Conservation (phyloP, 2,888 invertebrate species). For the Rhimphoctona megacephalus region DNA sequence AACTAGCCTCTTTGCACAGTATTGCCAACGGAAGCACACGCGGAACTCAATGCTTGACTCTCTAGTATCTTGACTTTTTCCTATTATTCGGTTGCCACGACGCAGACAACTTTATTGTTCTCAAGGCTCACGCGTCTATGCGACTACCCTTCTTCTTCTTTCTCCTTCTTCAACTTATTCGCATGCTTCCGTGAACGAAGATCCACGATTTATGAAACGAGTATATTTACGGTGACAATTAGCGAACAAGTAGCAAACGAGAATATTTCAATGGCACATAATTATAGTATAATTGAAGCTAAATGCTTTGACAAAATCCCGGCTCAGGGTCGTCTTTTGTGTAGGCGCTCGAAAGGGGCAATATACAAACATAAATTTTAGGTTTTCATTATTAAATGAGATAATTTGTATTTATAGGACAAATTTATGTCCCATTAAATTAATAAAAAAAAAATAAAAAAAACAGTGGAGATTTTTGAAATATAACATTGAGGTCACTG, state of each 20-base stretch:
- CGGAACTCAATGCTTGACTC: constrained; percentile 45
- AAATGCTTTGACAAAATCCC: neutral
- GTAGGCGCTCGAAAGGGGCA: neutral
- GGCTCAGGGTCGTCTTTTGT: neutral
- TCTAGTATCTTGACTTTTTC: constrained; percentile 40
- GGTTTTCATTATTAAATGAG: neutral
- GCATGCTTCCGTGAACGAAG: constrained; percentile 32
- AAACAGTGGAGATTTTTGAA: neutral
- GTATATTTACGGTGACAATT: neutral
- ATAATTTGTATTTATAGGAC: neutral
- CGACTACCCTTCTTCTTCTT: neutral
- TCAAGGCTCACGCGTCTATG: constrained; percentile 47
- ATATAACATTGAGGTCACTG: neutral
- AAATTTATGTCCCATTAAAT: neutral
- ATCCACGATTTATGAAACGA: constrained; percentile 24
- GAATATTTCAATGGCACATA: constrained; percentile 13
- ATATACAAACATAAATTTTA: neutral
- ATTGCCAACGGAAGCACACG: constrained; percentile 49
- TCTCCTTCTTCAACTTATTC: neutral
- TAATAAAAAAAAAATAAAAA: neutral
- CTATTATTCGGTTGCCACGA: constrained; percentile 43
- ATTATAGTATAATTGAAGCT: neutral
- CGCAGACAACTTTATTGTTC: constrained; percentile 58
- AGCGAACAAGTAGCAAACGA: constrained; percentile 9
- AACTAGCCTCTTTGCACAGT: constrained; percentile 48